Percentiles rank a stretch among this genome's conserved stretches.
Conservation (phyloP, 2,888 invertebrate genomes). For the Peribatodes rhomboidaria region DNA sequence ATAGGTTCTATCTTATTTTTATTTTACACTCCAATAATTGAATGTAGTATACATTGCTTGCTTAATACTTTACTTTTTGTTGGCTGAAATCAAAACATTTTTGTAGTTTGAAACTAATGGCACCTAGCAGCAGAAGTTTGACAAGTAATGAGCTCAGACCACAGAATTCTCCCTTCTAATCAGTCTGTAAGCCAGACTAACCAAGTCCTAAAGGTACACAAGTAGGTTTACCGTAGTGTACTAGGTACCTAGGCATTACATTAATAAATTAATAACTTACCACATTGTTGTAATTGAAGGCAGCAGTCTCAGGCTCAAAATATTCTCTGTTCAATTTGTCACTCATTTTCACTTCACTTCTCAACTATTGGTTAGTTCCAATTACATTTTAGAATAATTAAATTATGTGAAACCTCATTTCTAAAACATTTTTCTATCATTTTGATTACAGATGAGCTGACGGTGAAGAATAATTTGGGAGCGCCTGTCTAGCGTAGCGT, state of each 20-base stretch:
- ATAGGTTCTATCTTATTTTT: too few relatives aligned
- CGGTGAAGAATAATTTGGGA: constrained; percentile 49
- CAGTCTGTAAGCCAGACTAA: too few relatives aligned
- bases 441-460: constrained; percentile 48
- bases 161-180: too few relatives aligned
- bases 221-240: too few relatives aligned
- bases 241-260: background rate
- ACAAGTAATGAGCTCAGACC: background rate
- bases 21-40: too few relatives aligned
- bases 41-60: too few relatives aligned
- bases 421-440: constrained; percentile 40
- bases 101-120: background rate
- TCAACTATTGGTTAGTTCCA: constrained; percentile 56
- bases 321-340: constrained; percentile 80
- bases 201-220: too few relatives aligned
- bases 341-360: constrained; percentile 69
- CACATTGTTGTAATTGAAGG: constrained; percentile 84
- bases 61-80: too few relatives aligned
- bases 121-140: background rate
- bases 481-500: constrained; percentile 54
- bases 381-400: constrained; percentile 55
- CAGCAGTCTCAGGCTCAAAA: constrained; percentile 74
- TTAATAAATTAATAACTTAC: constrained; percentile 61
- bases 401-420: constrained; percentile 52
- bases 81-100: background rate